Conservation (phyloP, 2,797 vertebrate genomes). For the Gastrophryne carolinensis region DNA sequence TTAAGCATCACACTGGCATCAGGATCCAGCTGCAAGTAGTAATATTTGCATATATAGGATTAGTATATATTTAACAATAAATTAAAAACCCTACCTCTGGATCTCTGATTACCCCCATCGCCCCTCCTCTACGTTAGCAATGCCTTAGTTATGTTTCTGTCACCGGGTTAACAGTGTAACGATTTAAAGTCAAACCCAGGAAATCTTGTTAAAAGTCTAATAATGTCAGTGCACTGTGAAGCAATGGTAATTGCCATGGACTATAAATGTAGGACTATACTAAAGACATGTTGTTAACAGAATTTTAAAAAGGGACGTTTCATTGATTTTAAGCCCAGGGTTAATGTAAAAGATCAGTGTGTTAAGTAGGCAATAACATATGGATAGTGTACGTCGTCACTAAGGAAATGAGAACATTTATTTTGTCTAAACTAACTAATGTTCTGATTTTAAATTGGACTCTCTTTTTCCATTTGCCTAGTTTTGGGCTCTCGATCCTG, state of each 20-base stretch:
- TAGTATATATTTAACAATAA: neutral
- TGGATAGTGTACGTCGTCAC: neutral
- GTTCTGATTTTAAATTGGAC: no score
- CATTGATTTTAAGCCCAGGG: slow-evolving; percentile 5
- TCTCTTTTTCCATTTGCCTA: no score
- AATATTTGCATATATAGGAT: slow-evolving; percentile 2
- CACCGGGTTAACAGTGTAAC: neutral
- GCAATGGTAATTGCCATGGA: neutral
- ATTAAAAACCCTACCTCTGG: neutral
- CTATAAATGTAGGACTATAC: neutral
- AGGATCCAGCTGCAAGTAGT: slow-evolving; percentile 83
- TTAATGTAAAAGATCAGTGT: slow-evolving; percentile 7
- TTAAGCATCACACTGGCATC: slow-evolving; percentile 90
- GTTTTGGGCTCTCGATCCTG: no score
- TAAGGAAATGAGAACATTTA: neutral
- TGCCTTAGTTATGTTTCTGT: neutral
- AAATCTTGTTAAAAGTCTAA: neutral
- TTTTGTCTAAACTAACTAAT: neutral
- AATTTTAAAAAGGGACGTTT: neutral
- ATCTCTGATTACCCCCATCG: neutral
- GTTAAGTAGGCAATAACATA: slow-evolving; percentile 1
- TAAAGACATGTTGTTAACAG: neutral
- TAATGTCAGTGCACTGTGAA: neutral
- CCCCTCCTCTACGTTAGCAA: neutral
- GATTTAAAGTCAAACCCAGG: neutral